Percentiles rank a stretch among this genome's conserved stretches.
Conservation (phyloP, 2,888 invertebrate genomes). For the Amblyjoppa proteus region DNA sequence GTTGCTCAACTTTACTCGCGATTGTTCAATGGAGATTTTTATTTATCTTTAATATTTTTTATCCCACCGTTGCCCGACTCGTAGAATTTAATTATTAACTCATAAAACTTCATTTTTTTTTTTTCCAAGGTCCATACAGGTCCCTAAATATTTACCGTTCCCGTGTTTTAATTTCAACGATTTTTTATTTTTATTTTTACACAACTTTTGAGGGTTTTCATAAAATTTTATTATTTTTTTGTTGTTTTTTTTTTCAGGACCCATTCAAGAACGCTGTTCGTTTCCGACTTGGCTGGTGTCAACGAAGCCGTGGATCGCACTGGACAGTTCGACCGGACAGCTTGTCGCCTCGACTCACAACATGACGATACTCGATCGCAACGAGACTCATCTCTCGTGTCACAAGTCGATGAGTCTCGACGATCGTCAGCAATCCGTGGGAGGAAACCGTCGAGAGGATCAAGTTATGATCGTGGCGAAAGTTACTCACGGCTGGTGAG, state of each 20-base stretch:
- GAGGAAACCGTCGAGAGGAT: slow-evolving; percentile 68
- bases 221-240: background rate
- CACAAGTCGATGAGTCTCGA: slow-evolving; percentile 75
- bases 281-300: slow-evolving; percentile 80
- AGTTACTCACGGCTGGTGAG: slow-evolving; percentile 81
- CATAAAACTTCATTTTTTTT: background rate
- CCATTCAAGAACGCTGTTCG: slow-evolving; percentile 74
- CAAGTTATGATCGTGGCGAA: slow-evolving; percentile 79
- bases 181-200: background rate
- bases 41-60: background rate
- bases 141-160: too few species aligned
- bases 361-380: slow-evolving; percentile 80
- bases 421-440: slow-evolving; percentile 61
- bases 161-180: background rate
- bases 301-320: slow-evolving; percentile 79
- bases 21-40: background rate
- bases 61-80: background rate
- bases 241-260: slow-evolving; percentile 72
- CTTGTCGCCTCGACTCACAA: slow-evolving; percentile 78
- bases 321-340: slow-evolving; percentile 75
- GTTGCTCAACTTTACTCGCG: background rate
- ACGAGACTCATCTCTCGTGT: slow-evolving; percentile 80
- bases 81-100: background rate
- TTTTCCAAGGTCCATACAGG: too few species aligned
- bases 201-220: background rate